Conservation (phyloP, 2,797 vertebrate genomes). For the Chelidonichthys spinosus region DNA sequence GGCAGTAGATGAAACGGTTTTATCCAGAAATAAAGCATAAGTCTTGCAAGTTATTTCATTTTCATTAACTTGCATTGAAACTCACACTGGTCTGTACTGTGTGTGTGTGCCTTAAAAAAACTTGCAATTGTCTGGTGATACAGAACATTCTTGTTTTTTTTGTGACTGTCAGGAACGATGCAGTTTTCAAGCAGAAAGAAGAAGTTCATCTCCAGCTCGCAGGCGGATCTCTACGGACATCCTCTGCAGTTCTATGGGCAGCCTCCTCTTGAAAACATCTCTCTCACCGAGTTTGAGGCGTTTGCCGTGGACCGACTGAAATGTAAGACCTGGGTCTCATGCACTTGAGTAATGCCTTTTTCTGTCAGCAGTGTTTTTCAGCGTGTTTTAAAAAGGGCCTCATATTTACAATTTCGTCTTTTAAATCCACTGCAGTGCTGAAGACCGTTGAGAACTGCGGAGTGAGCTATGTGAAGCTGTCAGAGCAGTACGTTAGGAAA, state of each 20-base stretch:
- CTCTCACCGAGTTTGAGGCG: conserved; percentile 92
- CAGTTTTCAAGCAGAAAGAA: conserved; percentile 65
- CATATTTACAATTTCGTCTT: not conserved
- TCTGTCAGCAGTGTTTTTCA: not conserved
- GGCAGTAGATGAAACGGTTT: not conserved
- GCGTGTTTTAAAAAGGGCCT: not conserved
- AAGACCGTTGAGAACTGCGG: conserved; percentile 93
- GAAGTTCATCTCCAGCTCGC: conserved; percentile 60
- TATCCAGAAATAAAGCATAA: not conserved
- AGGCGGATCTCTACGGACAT: conserved; percentile 85
- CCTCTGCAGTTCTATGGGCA: conserved; percentile 92
- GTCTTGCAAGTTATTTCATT: not conserved
- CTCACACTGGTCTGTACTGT: not conserved
- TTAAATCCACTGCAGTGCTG: conserved; percentile 84
- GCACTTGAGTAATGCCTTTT: not conserved
- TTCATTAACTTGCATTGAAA: not conserved
- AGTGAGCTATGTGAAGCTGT: conserved; percentile 86
- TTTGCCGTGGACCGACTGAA: conserved; percentile 93
- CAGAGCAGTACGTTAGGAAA: conserved; percentile 82
- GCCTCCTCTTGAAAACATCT: conserved; percentile 92
- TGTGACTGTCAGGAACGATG: conserved; percentile 58
- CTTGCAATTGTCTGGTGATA: not conserved
- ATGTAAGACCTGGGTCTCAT: conserved; percentile 78
- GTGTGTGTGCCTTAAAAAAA: not conserved
- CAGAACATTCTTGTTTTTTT: not conserved